A percentile compares a stretch with the other conserved stretches of the same genome.
Evolutionary conservation across 1,140 invertebrate species (phyloP).

Genomic region (Yoshiicerus persimilis): DNA sequence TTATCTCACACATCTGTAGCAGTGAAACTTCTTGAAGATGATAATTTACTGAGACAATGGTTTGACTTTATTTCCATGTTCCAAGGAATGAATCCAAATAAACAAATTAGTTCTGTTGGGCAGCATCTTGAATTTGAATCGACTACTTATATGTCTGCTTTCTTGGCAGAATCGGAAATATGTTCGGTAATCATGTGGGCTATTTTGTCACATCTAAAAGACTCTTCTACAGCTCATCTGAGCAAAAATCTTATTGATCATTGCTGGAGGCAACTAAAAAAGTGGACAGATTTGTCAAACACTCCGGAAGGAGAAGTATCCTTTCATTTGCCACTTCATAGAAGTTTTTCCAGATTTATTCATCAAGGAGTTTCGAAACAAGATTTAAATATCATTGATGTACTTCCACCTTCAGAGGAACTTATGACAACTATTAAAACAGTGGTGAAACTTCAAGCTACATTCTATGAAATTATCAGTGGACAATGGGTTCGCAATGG

Average conservation of each 20-base stretch:
- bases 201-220: slow-evolving; percentile 80
- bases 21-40: slow-evolving; percentile 81
- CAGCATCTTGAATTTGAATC: slow-evolving; percentile 93
- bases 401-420: slow-evolving; percentile 74
- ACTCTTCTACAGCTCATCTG: slow-evolving; percentile 67
- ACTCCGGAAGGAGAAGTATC: slow-evolving; percentile 68
- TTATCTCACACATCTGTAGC: slow-evolving; percentile 87
- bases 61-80: slow-evolving; percentile 89
- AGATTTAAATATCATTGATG: slow-evolving; percentile 70
- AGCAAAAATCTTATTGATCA: slow-evolving; percentile 72
- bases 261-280: slow-evolving; percentile 72
- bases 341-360: slow-evolving; percentile 87
- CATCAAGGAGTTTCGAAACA: slow-evolving; percentile 83
- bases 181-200: slow-evolving; percentile 97
- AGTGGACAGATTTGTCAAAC: slow-evolving; percentile 62
- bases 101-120: not conserved
- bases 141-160: slow-evolving; percentile 93
- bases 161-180: slow-evolving; percentile 92
- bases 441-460: slow-evolving; percentile 87
- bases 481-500: slow-evolving; percentile 95
- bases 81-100: slow-evolving; percentile 68
- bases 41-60: slow-evolving; percentile 86
- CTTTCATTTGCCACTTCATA: slow-evolving; percentile 92
- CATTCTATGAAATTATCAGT: slow-evolving; percentile 89
- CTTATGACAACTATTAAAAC: slow-evolving; percentile 81